Conservation (phyloP, 2,113 vertebrate genomes). For the Indri indri region DNA sequence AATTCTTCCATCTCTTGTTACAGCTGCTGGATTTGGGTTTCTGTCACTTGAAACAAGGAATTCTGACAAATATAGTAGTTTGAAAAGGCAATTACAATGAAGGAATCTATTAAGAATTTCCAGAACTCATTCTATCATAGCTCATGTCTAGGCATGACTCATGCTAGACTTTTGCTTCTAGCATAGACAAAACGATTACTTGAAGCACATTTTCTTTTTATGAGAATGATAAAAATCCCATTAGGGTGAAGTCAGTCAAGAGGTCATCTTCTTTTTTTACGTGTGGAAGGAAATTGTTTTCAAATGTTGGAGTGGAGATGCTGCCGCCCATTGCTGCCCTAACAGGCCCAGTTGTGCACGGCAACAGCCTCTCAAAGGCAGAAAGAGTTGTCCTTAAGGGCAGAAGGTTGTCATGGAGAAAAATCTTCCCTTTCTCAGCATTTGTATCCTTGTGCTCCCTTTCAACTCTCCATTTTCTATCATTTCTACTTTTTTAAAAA, state of each 20-base stretch:
- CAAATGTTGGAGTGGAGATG: neutral
- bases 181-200: neutral
- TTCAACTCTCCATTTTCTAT: neutral
- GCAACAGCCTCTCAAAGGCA: neutral
- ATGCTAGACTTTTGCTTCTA: neutral
- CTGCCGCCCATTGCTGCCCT: neutral
- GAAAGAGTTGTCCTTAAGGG: neutral
- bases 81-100: neutral
- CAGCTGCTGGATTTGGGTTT: neutral
- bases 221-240: neutral
- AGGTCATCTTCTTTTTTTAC: neutral
- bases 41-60: neutral
- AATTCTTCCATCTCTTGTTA: neutral
- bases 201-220: neutral
- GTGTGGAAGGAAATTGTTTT: neutral
- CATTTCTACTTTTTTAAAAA: neutral
- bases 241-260: neutral
- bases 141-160: neutral
- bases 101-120: neutral
- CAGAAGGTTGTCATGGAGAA: neutral
- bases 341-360: neutral
- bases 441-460: too few relatives aligned
- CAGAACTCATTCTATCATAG: neutral
- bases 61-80: neutral
- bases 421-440: neutral